A percentile compares a stretch with the other conserved stretches of the same genome.
Evolutionary conservation across 2,888 invertebrate species (phyloP).

Genomic region (Polydrusus cervinus): DNA sequence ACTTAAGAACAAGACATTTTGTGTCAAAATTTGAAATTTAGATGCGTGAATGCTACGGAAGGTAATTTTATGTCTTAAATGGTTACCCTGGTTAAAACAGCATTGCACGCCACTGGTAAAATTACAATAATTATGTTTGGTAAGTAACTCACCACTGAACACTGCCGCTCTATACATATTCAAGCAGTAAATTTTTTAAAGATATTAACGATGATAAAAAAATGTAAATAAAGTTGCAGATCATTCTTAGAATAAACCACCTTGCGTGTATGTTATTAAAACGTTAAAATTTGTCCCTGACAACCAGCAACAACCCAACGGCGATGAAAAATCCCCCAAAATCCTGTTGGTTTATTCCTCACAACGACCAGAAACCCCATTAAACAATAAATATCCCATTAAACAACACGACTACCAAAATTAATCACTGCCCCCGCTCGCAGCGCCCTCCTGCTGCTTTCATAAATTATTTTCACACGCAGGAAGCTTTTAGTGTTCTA

Average conservation of each 20-base stretch:
- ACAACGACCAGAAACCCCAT: constrained; percentile 53
- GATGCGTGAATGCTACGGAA: too few species aligned
- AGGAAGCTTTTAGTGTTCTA: constrained; percentile 56
- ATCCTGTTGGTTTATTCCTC: constrained; percentile 31
- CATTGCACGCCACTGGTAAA: too few species aligned
- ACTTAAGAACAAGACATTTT: too few species aligned
- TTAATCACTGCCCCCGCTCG: constrained; percentile 56
- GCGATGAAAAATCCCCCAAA: constrained; percentile 25
- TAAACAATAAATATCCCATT: constrained; percentile 59
- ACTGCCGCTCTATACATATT: too few species aligned
- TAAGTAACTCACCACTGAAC: too few species aligned
- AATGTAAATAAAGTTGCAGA: neutral
- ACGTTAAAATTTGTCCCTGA: constrained; percentile 30
- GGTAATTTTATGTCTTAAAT: too few species aligned
- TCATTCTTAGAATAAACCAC: constrained; percentile 3
- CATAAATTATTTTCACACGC: constrained; percentile 62
- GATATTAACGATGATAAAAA: neutral
- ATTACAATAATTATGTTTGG: too few species aligned
- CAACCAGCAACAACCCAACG: constrained; percentile 24
- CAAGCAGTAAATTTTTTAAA: neutral
- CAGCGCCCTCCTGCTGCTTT: constrained; percentile 55
- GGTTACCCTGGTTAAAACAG: too few species aligned
- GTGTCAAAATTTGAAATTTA: too few species aligned
- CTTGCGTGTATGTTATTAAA: constrained; percentile 16
- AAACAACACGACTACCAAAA: constrained; percentile 55